Evolutionary conservation across 2,888 invertebrate genomes (phyloP).

Genomic region (Eutolmus rufibarbis): DNA sequence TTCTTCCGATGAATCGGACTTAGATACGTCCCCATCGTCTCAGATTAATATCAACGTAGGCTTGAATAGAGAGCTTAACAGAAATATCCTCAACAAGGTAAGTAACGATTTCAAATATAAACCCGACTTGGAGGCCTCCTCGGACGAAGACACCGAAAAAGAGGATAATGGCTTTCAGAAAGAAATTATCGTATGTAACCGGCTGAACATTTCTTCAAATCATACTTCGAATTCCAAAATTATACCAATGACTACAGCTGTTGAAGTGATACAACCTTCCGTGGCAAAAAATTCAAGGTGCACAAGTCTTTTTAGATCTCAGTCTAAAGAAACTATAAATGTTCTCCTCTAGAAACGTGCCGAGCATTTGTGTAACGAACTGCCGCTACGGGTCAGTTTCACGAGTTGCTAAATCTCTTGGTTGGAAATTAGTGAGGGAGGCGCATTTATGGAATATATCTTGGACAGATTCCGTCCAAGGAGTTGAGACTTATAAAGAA

Average conservation of each 20-base stretch:
- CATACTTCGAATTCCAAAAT: not conserved
- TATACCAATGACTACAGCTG: not conserved
- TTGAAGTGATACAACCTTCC: not conserved
- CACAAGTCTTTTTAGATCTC: not conserved
- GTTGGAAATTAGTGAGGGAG: slow-evolving; percentile 69
- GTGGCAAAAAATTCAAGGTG: not conserved
- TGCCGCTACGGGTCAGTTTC: slow-evolving; percentile 58
- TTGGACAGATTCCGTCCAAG: slow-evolving; percentile 89
- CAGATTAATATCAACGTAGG: not conserved
- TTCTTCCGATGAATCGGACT: not conserved
- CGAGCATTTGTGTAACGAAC: slow-evolving; percentile 57
- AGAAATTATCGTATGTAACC: not conserved
- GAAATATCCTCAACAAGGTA: not conserved
- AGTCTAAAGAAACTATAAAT: not conserved
- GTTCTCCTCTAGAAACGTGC: not conserved
- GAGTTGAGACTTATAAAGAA: slow-evolving; percentile 85
- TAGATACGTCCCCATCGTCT: not conserved
- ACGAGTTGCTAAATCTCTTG: slow-evolving; percentile 57
- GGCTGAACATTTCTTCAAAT: not conserved
- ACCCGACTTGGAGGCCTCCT: not conserved
- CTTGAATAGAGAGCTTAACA: not conserved
- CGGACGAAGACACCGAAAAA: not conserved
- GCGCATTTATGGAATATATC: slow-evolving; percentile 88
- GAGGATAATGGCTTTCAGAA: not conserved
- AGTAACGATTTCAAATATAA: not conserved